phyloP scores from a whole-genome alignment of 2,113 vertebrate genomes.

The Onychostoma macrolepis region DNA sequence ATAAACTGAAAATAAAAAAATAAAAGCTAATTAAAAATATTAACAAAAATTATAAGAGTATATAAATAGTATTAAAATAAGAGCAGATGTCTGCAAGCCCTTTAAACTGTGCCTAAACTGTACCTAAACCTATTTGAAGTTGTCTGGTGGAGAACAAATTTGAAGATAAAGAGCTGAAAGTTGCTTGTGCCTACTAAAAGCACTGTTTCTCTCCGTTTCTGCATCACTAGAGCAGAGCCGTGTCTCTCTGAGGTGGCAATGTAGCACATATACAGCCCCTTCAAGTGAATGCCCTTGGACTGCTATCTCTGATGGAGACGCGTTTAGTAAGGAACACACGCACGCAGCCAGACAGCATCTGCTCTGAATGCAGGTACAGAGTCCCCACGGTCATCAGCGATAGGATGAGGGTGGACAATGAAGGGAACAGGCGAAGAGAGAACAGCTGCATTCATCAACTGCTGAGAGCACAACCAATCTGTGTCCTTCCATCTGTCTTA shows the following conservation, averaged over 20 bases:
- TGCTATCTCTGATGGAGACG: constrained; percentile 10
- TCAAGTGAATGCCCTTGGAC: constrained; percentile 34
- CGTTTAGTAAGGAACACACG: constrained; percentile 46
- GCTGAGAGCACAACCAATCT: constrained; percentile 40
- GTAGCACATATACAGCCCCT: constrained; percentile 27
- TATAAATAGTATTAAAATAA: neutral
- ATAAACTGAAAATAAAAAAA: neutral
- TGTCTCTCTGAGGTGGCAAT: neutral
- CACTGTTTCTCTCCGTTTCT: neutral
- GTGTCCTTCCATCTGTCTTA: constrained; percentile 32
- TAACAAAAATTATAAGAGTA: neutral
- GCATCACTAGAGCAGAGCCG: neutral
- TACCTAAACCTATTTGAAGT: neutral
- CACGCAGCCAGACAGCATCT: constrained; percentile 52
- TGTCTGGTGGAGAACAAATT: neutral
- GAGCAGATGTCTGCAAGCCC: neutral
- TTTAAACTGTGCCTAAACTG: neutral
- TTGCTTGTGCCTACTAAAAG: neutral
- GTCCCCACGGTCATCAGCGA: constrained; percentile 22
- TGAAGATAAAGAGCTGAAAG: neutral
- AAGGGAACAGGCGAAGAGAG: constrained; percentile 17
- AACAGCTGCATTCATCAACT: constrained; percentile 48
- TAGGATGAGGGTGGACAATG: constrained; percentile 41
- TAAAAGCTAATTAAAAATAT: neutral
- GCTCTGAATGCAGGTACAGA: constrained; percentile 46